Evolutionary conservation across 2,888 invertebrate genomes (phyloP), one percentile per base, ranked within the genome.

Genomic region (Frankliniella intonsa): DNA sequence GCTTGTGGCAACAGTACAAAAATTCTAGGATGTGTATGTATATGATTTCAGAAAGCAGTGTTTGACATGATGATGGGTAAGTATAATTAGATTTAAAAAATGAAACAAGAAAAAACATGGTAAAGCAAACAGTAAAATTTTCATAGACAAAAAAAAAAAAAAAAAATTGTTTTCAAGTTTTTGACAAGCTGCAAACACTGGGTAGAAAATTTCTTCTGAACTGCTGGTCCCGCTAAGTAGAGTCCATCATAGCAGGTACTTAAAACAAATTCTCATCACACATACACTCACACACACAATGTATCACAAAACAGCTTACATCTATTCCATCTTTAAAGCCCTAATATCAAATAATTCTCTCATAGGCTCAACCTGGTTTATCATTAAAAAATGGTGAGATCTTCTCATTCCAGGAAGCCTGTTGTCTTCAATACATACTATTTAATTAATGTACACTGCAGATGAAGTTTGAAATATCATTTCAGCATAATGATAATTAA

Each of bases 251-350:
- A 76, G 69, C 69, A 76, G 69, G 69, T 76, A 76, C 69, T 76
- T 76, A 22, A 76, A 76, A 76, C 12, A 76, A 25, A 25, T 76
- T 76, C 69, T 76, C 69, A 76, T 25, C 22, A 76, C 22, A 38
- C 38, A 38, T 38, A 38, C 38, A 38, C 38, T 38, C 38, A 38
- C 38, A 38, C 69, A 25, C 25, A 25, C n/a, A 76, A 11, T 76
- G 69, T 76, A 76, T 76, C 69, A 76, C 69, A 76, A 76, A 25
- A 76, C 69, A 76, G 25, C 69, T 76, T 76, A 76, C 69, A 76
- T 12, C 69, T 76, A 76, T 76, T 22, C 69, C 25, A 25, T 76
- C 12, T 25, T 76, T 76, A 76, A 19, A 69, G 55, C 55, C 55
- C 5, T 55, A 55, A 55, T 55, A 5, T 55, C 55, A 25, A 22